Base-by-base conservation (phyloP, 2,113 vertebrate species). In the Rhinolophus sinicus region DNA sequence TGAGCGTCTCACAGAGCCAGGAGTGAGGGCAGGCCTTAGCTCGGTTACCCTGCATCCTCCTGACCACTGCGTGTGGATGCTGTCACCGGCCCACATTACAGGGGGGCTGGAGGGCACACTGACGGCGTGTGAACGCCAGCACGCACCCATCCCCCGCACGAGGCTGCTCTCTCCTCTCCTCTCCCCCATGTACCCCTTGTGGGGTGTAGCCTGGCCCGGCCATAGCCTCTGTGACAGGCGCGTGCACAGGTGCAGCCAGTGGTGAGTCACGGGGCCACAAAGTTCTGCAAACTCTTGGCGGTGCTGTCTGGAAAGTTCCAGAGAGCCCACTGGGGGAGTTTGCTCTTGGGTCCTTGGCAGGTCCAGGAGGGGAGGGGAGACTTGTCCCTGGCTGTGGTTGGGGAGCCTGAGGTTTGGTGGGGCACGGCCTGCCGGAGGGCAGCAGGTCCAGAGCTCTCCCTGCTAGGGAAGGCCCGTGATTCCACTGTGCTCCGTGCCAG, bases 61-160 rank as follows among this genome's bases (percentile, higher is more conserved):
- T 30, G 3, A 10, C 16, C 1, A 11, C 38, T 44, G 2, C 12
- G 62, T 15, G 60, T 12, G 26, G 13, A 13, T 0, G 0, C 33
- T 13, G 12, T 24, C 33, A 0, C 50, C 7, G 5, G 6, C 24
- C 33, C 22, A 3, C 0, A 2, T 28, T 30, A 16, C 52, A 9
- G 24, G 15, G 5, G 84, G 30, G 54, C 38, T 2, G 1, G 38
- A 21, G 58, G 58, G 72, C 73, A 58, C 18, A 3, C 7, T 0
- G 88, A 47, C 72, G 1, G 58, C 16, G 4, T 12, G 16, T 9
- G 38, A 28, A 26, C 2, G 1, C n/a, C 9, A 1, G 6, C 72
- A 2, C 22, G 12, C 70, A 13, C 8, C 10, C 28, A 2, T 28
- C 47, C 38, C 62, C 1, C 0, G 38, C 22, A 15, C 1, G 28